Base-by-base conservation (phyloP, 2,113 vertebrate genomes). In the Chaetodon auriga region DNA sequence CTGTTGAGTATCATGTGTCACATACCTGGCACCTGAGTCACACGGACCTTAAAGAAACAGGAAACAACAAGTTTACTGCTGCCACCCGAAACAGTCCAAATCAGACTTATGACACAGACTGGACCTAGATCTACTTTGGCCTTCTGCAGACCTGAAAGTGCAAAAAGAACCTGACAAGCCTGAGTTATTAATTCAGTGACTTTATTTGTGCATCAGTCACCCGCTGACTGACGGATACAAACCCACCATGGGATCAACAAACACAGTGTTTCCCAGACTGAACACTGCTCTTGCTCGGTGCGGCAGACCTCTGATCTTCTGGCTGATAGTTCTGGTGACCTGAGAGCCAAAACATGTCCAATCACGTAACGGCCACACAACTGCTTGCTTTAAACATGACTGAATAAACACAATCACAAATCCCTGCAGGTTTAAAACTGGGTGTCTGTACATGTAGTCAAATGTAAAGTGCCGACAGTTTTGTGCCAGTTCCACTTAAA, bases 161-260 rank as follows among this genome's bases (percentile, higher is more conserved):
- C 35, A 4, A 58, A 58, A 14, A 30, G 2, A 30, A 30, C 30
- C 11, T 35, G 11, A 45, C 9, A 19, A 43, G n/a, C 11, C 18
- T 19, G 38, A 30, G 30, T 30, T 2, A 30, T 30, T 30, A 19
- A 45, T 49, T 49, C 15, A 25, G 19, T 45, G 23, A 5, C 16
- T 51, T 18, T 8, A 9, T 55, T 8, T 10, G 12, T 41, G 19
- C 51, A 43, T 6, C 21, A 57, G 18, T n/a, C 18, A 64, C 38
- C 11, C 6, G 2, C 25, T 30, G 61, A 15, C 7, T 25, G 21
- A 60, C 25, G 78, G 23, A 16, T 30, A 13, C 45, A 11, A 65
- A 93, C 95, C 64, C 94, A 99, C 98, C 97, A 99, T 96, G 5
- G 96, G 95, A 90, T 99, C 97, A 48, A 99, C 87, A 95, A 98